Percentiles rank a stretch among this genome's conserved stretches.
These are phyloP conservation scores for Orius insidiosus DNA, from an alignment of 1,140 invertebrate genomes.

Conservation along the genomic window DNA sequence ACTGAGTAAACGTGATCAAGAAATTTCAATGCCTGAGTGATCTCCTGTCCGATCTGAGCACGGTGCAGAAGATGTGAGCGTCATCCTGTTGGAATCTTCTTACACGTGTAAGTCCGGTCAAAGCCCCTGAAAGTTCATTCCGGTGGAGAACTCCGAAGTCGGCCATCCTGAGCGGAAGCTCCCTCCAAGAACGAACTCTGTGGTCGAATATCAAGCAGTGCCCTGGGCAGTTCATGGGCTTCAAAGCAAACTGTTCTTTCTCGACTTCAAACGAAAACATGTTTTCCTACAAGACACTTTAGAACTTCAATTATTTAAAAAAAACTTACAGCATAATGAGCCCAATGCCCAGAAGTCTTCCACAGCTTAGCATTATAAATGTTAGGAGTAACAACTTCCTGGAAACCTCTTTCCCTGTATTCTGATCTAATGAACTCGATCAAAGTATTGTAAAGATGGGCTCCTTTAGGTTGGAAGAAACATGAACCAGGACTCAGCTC, in stretches of 20 bases:
- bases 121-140: slow-evolving; percentile 88
- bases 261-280: slow-evolving; percentile 97
- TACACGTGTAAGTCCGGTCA: slow-evolving; percentile 88
- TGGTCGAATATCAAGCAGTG: slow-evolving; percentile 83
- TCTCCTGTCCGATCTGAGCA: slow-evolving; percentile 79
- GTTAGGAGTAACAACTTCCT: slow-evolving; percentile 93
- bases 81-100: slow-evolving; percentile 97
- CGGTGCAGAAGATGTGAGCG: slow-evolving; percentile 93
- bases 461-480: slow-evolving; percentile 93
- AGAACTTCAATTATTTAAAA: slow-evolving; percentile 4
- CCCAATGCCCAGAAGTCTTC: slow-evolving; percentile 97
- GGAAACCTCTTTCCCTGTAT: slow-evolving; percentile 86
- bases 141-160: slow-evolving; percentile 97
- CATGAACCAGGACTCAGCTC: slow-evolving; percentile 95
- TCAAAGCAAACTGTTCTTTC: slow-evolving; percentile 93
- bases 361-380: slow-evolving; percentile 95
- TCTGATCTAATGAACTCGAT: slow-evolving; percentile 74
- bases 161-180: slow-evolving; percentile 83
- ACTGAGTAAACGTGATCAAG: slow-evolving; percentile 69
- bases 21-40: slow-evolving; percentile 73
- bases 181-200: slow-evolving; percentile 77
- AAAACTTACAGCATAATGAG: slow-evolving; percentile 77
- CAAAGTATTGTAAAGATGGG: slow-evolving; percentile 92
- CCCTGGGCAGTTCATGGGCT: slow-evolving; percentile 99
- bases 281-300: slow-evolving; percentile 66